Percentiles rank a stretch among this genome's conserved stretches.
Evolutionary conservation across 2,113 vertebrate genomes (phyloP).

Genomic region (Phaethon lepturus): DNA sequence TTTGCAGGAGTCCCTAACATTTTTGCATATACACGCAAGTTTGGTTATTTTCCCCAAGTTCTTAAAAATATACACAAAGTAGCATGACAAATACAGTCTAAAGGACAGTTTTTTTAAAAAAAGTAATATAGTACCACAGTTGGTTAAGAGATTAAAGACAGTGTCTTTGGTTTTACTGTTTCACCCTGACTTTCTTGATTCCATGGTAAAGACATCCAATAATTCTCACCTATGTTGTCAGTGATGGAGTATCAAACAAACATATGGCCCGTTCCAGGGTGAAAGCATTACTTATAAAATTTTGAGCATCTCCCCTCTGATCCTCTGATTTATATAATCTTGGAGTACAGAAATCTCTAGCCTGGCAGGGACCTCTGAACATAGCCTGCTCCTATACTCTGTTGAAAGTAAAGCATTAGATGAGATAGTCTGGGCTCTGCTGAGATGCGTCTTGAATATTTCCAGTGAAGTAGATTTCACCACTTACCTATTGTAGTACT

Average conservation of each 20-base stretch:
- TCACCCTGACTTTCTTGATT: background rate
- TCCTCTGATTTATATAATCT: background rate
- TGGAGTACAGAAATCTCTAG: background rate
- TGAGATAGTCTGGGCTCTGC: background rate
- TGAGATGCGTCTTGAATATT: background rate
- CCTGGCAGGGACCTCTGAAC: background rate
- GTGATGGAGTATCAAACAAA: background rate
- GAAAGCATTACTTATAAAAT: background rate
- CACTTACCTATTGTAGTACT: background rate
- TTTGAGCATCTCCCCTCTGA: background rate
- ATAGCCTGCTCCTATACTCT: background rate
- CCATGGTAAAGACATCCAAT: background rate
- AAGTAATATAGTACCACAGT: background rate
- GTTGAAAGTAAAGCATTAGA: background rate
- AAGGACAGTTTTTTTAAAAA: background rate
- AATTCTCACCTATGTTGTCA: background rate
- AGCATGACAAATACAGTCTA: background rate
- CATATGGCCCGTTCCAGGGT: background rate
- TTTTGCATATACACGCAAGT: background rate
- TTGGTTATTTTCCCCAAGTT: background rate
- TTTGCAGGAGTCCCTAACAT: fast-evolving
- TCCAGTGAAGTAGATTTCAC: background rate
- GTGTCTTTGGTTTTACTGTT: background rate
- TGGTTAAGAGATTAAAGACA: background rate
- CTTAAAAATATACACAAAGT: background rate